Percentiles rank a stretch among this genome's conserved stretches.
phyloP scores from a whole-genome alignment of 2,888 invertebrate genomes.

The Holacanthella duospinosa region DNA sequence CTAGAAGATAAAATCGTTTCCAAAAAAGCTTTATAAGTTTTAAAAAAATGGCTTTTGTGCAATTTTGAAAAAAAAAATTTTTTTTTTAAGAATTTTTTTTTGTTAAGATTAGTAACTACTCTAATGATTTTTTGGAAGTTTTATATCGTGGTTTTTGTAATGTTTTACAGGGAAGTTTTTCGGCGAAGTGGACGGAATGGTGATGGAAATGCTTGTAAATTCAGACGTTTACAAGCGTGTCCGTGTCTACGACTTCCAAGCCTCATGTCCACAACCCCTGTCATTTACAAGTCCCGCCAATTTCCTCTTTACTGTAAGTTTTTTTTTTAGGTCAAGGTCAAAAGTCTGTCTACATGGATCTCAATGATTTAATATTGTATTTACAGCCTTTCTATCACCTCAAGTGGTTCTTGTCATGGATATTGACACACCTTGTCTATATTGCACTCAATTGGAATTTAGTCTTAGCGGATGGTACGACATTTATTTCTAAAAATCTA shows the following conservation, averaged over 20 bases:
- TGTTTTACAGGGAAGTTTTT: conserved; percentile 54
- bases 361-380: too few species aligned
- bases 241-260: conserved; percentile 78
- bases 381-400: conserved; percentile 42
- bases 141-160: not conserved
- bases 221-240: conserved; percentile 81
- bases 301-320: conserved; percentile 32
- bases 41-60: not conserved
- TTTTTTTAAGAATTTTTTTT: too few species aligned
- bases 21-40: not conserved
- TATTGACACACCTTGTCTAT: conserved; percentile 37
- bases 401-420: conserved; percentile 49
- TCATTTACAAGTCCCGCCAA: conserved; percentile 29
- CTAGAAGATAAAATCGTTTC: not conserved
- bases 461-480: not conserved
- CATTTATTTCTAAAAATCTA: conserved; percentile 15
- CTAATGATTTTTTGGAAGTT: not conserved
- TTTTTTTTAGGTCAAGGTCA: too few species aligned
- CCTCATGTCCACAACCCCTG: conserved; percentile 59
- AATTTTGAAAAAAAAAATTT: not conserved
- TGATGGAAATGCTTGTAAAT: conserved; percentile 71
- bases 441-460: conserved; percentile 3
- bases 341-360: too few species aligned
- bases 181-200: conserved; percentile 85
- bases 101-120: not conserved